Base-by-base conservation (phyloP, 64 coral and sea anemone genomes). In the Cladopsammia gracilis region DNA sequence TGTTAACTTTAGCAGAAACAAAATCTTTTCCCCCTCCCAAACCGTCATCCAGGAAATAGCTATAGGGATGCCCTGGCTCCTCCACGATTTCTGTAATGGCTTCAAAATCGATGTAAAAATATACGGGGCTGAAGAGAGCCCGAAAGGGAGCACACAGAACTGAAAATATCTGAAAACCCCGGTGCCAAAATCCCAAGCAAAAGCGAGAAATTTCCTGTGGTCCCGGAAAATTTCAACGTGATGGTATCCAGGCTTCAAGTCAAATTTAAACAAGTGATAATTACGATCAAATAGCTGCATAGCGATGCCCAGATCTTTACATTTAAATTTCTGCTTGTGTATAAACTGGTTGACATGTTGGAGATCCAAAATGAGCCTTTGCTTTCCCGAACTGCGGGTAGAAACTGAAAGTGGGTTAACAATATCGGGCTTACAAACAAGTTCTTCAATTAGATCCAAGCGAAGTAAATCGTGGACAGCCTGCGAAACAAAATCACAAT, bases 151-250 rank as follows among this genome's bases (percentile, higher is more conserved):
- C 34, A 34, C 34, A 34, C 34, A 34, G 34, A 34, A 34, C 34
- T 34, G 34, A 34, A 34, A 34, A 34, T 34, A 34, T 80, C 45
- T 80, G 18, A 65, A 49, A 10, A 49, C 57, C 20, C 16, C 15
- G 19, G 62, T 48, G 14, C 87, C 73, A 89, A 89, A 89, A 45
- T 80, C 75, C 73, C 75, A 90, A 8, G 75, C 88, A 69, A 90
- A 90, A 3, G 74, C 26, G 20, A 90, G 34, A 79, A 48, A 90
- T 65, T 90, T 57, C 61, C 88, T 13, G 58, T 60, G 34, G 34
- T 34, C 34, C 58, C 1, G 58, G 3, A 60, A 60, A 60, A 60
- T 60, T 72, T 71, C 85, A 20, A 73, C 19, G 15, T 76, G 87
- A 47, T 79, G 77, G 49, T 79, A 76, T 34, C 51, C 70, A 18